Conservation (phyloP, 2,113 vertebrate species). For the Cyanoramphus novaezelandiae region DNA sequence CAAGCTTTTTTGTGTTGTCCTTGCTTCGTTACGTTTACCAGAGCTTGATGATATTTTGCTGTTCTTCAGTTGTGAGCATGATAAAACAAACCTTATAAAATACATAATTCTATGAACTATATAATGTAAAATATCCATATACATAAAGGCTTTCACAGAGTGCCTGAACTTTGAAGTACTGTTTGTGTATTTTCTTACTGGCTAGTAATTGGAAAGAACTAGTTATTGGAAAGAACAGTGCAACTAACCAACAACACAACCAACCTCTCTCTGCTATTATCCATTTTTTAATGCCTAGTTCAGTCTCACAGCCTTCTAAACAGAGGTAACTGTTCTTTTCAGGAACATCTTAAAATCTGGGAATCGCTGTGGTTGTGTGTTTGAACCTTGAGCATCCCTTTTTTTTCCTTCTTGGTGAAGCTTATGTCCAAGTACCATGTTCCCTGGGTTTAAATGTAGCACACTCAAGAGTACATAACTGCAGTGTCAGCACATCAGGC, state of each 20-base stretch:
- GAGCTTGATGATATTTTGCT: neutral
- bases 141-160: neutral
- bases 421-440: neutral
- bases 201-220: no score
- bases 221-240: neutral
- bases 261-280: neutral
- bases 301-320: neutral
- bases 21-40: neutral
- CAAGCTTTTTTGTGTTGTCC: neutral
- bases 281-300: neutral
- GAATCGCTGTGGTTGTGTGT: neutral
- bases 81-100: neutral
- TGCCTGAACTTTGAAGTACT: neutral
- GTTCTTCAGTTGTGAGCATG: accelerated
- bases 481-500: neutral
- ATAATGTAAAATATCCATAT: neutral
- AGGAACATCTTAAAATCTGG: neutral
- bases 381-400: neutral
- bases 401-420: neutral
- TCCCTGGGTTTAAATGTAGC: neutral
- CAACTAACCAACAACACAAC: neutral
- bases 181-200: neutral
- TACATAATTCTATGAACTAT: neutral
- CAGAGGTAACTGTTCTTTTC: neutral
- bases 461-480: accelerated